Conservation (phyloP, 2,113 vertebrate genomes). For the Neolamprologus longior region DNA sequence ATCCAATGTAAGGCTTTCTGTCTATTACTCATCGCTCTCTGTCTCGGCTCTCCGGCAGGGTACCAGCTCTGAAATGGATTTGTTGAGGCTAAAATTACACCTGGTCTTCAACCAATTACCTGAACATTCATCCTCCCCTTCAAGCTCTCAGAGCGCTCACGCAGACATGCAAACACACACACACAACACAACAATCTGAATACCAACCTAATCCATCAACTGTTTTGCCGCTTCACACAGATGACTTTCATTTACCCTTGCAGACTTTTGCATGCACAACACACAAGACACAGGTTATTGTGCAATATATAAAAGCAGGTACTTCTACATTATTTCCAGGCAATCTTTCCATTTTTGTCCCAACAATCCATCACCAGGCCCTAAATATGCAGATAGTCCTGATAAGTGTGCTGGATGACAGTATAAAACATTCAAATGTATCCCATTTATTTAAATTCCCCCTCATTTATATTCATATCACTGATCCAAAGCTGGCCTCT, state of each 20-base stretch:
- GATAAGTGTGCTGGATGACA: background rate
- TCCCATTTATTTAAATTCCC: constrained; percentile 44
- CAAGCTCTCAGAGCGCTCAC: background rate
- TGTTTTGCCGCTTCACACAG: background rate
- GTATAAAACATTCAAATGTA: constrained; percentile 30
- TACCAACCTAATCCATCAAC: background rate
- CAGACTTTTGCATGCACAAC: background rate
- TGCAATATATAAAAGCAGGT: background rate
- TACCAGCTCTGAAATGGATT: constrained; percentile 48
- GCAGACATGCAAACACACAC: background rate
- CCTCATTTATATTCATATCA: constrained; percentile 52
- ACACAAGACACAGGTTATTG: background rate
- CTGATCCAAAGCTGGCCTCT: background rate
- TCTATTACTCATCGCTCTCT: background rate
- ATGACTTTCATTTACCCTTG: constrained; percentile 9
- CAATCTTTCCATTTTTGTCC: background rate
- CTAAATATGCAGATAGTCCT: constrained; percentile 24
- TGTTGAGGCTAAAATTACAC: constrained; percentile 47
- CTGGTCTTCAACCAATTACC: constrained; percentile 52
- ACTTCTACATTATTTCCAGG: background rate
- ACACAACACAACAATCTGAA: background rate
- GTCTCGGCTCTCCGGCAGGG: background rate
- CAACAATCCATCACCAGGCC: constrained; percentile 23
- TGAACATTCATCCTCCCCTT: background rate
- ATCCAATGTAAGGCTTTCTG: background rate